Base-by-base conservation (phyloP, 2,888 invertebrate species). In the Ariolimax columbianus region DNA sequence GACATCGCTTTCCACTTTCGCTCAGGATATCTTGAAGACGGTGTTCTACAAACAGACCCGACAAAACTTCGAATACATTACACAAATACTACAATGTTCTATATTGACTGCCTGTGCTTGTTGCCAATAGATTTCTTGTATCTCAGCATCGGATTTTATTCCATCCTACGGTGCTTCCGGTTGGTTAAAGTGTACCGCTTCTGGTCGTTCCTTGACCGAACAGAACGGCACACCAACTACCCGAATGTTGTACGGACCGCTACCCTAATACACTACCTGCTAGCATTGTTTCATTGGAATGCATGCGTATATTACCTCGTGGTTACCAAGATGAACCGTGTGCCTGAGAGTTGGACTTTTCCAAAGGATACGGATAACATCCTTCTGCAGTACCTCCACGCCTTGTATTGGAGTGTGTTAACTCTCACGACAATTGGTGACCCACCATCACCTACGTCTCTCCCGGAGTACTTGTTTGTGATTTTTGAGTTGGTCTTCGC, bases 271-370 rank as follows among this genome's bases (percentile, higher is more conserved):
- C 98, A 98, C 96, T 98, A 98, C 96, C 96, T 98, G 94, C 96
- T 98, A 95, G 98, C 98, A 95, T 97, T 99, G 95, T 99, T 99
- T 95, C 99, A 99, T 96, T 99, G 99, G 99, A 99, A 99, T 95
- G 98, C 98, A 94, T 99, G 99, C 95, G 96, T 99, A 95, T 98
- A 98, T 95, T 97, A 98, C 96, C 97, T 99, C 40, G 91, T 93
- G 77, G 91, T 91, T 30, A 88, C 87, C 43, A 80, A 86, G 17
- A 88, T 90, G 73, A 98, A 98, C 94, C 97, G 89, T 17, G 78
- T 86, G 6, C 87, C 89, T 4, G 89, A 88, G 30, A 82, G 73
- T 23, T 93, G 92, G 93, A 83, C 83, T 47, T 90, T 91, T 85
- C 92, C 92, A 66, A 90, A 90, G 84, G 91, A 92, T 77, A 87